Conservation (phyloP, 2,113 vertebrate species). For the Haliaeetus leucogaster region DNA sequence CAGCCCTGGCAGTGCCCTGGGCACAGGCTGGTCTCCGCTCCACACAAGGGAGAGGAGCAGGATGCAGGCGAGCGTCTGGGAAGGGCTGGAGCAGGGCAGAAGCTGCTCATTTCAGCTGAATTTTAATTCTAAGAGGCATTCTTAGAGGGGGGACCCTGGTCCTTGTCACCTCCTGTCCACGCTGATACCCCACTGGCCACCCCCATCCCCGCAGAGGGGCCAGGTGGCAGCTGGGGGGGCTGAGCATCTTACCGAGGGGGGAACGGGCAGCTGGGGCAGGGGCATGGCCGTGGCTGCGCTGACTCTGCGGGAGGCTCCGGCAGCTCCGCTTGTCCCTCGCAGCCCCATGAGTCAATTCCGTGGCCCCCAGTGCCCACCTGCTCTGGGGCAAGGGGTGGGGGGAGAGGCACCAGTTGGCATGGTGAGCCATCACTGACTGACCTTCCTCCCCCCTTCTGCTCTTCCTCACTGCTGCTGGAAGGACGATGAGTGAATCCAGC, state of each 20-base stretch:
- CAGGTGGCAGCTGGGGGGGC: not conserved
- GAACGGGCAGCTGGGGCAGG: too few species aligned
- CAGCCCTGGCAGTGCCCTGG: not conserved
- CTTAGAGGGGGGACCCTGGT: not conserved
- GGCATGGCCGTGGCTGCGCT: accelerated
- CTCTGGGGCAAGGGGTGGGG: not conserved
- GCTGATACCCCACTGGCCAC: not conserved
- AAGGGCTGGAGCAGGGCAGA: not conserved
- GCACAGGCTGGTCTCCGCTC: accelerated
- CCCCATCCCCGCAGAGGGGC: not conserved
- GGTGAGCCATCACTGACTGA: not conserved
- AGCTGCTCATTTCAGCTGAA: not conserved
- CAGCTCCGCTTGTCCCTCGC: not conserved
- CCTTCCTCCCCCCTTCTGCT: not conserved
- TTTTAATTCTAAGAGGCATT: not conserved
- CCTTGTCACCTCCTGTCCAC: not conserved
- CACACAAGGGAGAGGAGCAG: not conserved
- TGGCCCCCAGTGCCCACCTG: accelerated
- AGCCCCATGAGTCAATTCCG: not conserved
- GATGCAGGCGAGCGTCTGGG: accelerated
- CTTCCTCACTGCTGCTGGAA: constrained; percentile 20
- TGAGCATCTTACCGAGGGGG: not conserved
- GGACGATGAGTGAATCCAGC: constrained; percentile 86
- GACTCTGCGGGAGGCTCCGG: accelerated
- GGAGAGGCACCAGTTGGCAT: accelerated